Percentiles rank a stretch among this genome's conserved stretches.
Conservation (phyloP, 2,797 vertebrate genomes). For the Centropyge bicolor region DNA sequence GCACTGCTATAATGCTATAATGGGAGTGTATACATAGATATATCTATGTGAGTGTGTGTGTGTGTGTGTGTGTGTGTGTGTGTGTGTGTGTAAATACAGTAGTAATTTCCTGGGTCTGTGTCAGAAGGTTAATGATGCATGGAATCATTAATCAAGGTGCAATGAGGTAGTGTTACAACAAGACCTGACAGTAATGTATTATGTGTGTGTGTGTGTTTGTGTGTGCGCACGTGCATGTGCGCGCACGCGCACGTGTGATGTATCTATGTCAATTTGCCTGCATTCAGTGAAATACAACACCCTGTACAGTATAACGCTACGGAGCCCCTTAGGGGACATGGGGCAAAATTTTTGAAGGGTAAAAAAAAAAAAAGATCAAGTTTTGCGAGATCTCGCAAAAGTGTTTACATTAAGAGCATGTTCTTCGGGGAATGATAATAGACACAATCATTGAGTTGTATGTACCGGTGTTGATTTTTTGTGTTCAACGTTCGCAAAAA, state of each 20-base stretch:
- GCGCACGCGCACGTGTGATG: too few relatives aligned
- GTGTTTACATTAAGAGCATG: too few relatives aligned
- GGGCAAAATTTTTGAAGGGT: too few relatives aligned
- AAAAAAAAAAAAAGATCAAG: too few relatives aligned
- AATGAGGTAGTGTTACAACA: conserved; percentile 43
- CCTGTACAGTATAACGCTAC: neutral
- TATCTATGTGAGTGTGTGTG: conserved; percentile 13
- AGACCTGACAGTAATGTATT: conserved; percentile 36
- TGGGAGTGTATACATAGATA: conserved; percentile 5
- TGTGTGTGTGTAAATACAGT: conserved; percentile 32
- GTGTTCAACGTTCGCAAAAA: too few relatives aligned
- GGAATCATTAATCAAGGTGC: conserved; percentile 61
- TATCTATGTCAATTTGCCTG: neutral
- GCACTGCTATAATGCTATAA: neutral
- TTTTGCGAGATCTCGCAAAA: too few relatives aligned
- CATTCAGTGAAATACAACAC: too few relatives aligned
- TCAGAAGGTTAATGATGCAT: conserved; percentile 62
- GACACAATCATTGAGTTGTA: too few relatives aligned
- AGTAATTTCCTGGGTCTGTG: conserved; percentile 51
- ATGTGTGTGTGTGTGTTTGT: neutral
- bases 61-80: conserved; percentile 12
- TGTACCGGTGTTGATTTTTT: too few relatives aligned
- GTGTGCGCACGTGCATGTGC: too few relatives aligned
- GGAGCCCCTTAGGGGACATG: too few relatives aligned
- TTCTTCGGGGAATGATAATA: too few relatives aligned